Evolutionary conservation across 1,140 invertebrate genomes (phyloP), one percentile per base, ranked within the genome.

Genomic region (Bombus soroeensis): DNA sequence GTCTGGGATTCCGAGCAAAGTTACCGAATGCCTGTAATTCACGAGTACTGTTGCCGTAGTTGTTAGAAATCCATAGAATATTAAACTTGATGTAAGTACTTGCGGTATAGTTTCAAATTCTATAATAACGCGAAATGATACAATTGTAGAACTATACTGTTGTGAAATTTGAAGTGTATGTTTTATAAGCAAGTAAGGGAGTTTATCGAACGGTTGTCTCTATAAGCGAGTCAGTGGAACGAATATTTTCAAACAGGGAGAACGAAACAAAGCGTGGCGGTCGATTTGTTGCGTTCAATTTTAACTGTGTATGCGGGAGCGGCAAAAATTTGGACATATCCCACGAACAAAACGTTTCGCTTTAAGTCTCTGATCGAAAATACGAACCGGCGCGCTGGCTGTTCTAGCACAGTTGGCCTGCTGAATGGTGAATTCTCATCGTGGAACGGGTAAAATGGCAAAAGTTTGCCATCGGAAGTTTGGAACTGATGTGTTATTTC

Each of bases 401-500:
- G n/a, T 28, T 53, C 34, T 15, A 41, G 13, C 12, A 28, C 59
- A 22, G 62, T 28, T 34, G 32, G 12, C 1, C 62, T 25, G n/a
- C 5, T 12, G 43, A 70, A 77, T 39, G 37, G 57, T 62, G 53
- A 43, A 5, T 39, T 57, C 37, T 41, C 62, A n/a, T 37, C 59
- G 62, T 32, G 34, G 41, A 43, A 39, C 3, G 43, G 9, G 34
- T 34, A 37, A 62, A 77, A 57, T 53, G 62, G 37, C 59, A 53
- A 83, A 83, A 83, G 82, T 73, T 83, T 39, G 43, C 64, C 34
- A 37, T 34, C 3, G 41, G 32, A 68, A 77, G 34, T 32, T 78
- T 15, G 47, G n/a, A 83, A 78, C 39, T 43, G 64, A 78, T 70
- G 64, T 59, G 82, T 78, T 78, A 59, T 78, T 83, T 76, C 64